Evolutionary conservation across 2,113 vertebrate genomes (phyloP).

Genomic region (Alexandromys fortis): DNA sequence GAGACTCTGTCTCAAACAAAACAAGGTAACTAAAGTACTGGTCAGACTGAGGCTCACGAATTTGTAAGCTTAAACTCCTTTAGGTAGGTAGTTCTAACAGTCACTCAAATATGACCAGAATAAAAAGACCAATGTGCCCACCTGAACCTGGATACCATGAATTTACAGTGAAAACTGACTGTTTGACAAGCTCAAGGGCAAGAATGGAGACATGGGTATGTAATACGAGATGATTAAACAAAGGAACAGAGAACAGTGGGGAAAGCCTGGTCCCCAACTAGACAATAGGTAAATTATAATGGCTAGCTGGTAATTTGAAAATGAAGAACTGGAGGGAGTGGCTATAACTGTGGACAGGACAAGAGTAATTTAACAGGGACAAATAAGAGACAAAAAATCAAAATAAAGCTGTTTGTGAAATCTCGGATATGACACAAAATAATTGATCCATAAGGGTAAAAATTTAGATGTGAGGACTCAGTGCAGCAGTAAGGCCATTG

Average conservation of each 20-base stretch:
- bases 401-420: conserved; percentile 2
- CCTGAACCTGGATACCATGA: background rate
- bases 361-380: background rate
- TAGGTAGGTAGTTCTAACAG: background rate
- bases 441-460: background rate
- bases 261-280: background rate
- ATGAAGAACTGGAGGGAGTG: background rate
- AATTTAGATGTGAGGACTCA: background rate
- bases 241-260: background rate
- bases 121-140: background rate
- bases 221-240: background rate
- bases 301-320: conserved; percentile 1
- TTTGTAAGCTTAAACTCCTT: conserved; percentile 14
- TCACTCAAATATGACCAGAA: background rate
- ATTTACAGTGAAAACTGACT: background rate
- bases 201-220: background rate
- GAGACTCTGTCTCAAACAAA: background rate
- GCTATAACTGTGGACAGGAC: background rate
- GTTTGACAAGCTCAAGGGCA: background rate
- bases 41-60: background rate
- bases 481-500: background rate
- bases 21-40: background rate
- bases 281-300: background rate
- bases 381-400: background rate
- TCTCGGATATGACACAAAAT: conserved; percentile 8